These are phyloP conservation scores for Dryomyza anilis DNA, from an alignment of 2,888 invertebrate genomes.

Conservation along the genomic window DNA sequence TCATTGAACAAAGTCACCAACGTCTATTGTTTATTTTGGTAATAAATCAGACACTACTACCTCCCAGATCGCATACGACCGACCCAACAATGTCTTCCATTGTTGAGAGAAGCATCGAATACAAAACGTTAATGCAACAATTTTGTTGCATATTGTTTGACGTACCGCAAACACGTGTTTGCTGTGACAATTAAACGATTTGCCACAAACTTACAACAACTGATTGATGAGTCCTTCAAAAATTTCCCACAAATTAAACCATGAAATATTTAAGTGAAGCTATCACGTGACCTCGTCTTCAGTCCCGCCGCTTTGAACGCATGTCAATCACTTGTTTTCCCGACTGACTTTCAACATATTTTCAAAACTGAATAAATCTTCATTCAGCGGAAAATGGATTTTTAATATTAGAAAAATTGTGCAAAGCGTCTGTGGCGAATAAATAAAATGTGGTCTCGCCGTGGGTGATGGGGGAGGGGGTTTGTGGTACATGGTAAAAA, in stretches of 20 bases:
- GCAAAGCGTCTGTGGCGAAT: slow-evolving; percentile 34
- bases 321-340: not conserved
- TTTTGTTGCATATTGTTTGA: slow-evolving; percentile 27
- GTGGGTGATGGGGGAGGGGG: slow-evolving; percentile 5
- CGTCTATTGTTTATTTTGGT: slow-evolving; percentile 4
- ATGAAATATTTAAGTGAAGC: slow-evolving; percentile 16
- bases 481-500: slow-evolving; percentile 19
- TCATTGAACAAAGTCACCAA: not conserved
- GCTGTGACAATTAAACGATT: slow-evolving; percentile 33
- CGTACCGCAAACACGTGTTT: slow-evolving; percentile 34
- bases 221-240: slow-evolving; percentile 25
- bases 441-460: slow-evolving; percentile 29
- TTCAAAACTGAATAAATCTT: slow-evolving; percentile 57
- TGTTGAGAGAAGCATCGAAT: not conserved
- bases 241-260: slow-evolving; percentile 6
- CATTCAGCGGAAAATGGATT: slow-evolving; percentile 60
- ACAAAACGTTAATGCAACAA: not conserved
- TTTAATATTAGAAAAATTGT: slow-evolving; percentile 48
- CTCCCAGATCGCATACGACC: not conserved
- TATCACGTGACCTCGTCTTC: not conserved
- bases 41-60: slow-evolving; percentile 13
- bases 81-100: not conserved
- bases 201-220: slow-evolving; percentile 4
- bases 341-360: slow-evolving; percentile 40
- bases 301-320: not conserved